These are phyloP conservation scores for Gnathochromis pfefferi DNA, from an alignment of 2,113 vertebrate genomes.

Conservation along the genomic window DNA sequence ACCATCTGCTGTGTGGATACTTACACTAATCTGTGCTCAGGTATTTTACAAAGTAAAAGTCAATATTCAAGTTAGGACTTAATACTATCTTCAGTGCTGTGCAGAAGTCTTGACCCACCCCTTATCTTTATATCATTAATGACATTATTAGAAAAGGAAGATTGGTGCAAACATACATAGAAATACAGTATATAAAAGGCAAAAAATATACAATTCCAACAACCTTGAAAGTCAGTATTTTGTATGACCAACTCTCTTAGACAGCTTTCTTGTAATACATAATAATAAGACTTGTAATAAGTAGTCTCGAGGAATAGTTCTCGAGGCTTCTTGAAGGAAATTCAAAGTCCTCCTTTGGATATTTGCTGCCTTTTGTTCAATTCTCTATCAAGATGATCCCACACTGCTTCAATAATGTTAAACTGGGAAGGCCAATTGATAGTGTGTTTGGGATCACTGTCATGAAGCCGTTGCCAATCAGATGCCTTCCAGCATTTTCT, in stretches of 20 bases:
- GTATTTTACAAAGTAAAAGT: neutral
- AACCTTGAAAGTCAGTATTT: neutral
- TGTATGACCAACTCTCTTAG: neutral
- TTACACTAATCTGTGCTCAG: neutral
- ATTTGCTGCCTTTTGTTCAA: neutral
- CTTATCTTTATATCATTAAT: neutral
- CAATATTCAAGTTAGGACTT: neutral
- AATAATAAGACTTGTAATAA: neutral
- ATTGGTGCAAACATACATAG: accelerated
- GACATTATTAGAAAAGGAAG: neutral
- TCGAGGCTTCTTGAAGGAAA: neutral
- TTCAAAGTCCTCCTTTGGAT: neutral
- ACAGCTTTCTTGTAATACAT: neutral
- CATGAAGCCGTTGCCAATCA: neutral
- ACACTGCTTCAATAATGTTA: neutral
- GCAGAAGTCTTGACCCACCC: neutral
- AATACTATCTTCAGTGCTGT: neutral
- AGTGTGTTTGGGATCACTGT: neutral
- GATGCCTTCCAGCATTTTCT: neutral
- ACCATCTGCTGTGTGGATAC: neutral
- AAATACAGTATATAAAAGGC: neutral
- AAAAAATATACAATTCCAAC: neutral
- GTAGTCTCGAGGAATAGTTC: neutral
- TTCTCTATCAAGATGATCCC: neutral
- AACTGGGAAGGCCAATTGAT: neutral